Evolutionary conservation across 2,797 vertebrate species (phyloP).

Genomic region (Tachyglossus aculeatus): DNA sequence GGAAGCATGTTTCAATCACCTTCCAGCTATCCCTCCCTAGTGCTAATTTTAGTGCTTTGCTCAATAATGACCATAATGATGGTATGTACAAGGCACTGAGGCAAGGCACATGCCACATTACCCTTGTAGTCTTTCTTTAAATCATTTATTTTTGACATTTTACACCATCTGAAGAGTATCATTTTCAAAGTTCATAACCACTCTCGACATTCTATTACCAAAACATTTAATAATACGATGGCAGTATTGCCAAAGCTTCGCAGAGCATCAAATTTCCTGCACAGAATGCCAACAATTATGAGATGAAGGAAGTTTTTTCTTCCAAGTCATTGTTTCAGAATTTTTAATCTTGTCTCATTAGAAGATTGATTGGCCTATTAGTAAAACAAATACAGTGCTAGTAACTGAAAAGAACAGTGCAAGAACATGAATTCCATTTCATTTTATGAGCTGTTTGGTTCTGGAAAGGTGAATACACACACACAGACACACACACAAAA

Average conservation of each 20-base stretch:
- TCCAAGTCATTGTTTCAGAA: constrained; percentile 7
- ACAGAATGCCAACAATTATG: constrained; percentile 20
- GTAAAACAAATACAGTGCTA: constrained; percentile 33
- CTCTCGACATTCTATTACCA: constrained; percentile 58
- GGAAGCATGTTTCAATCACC: too few species aligned
- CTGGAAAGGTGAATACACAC: too few species aligned
- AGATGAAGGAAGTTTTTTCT: constrained; percentile 29
- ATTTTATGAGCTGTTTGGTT: constrained; percentile 28
- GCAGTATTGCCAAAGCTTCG: constrained; percentile 7
- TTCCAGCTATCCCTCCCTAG: too few species aligned
- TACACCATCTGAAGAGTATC: neutral
- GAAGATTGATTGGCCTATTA: constrained; percentile 33
- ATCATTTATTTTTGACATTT: constrained; percentile 42
- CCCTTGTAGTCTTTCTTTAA: neutral
- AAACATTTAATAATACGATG: constrained; percentile 49
- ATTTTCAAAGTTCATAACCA: constrained; percentile 53
- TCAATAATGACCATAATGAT: too few species aligned
- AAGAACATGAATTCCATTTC: neutral
- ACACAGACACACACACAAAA: too few species aligned
- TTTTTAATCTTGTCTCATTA: constrained; percentile 14
- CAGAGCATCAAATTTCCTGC: constrained; percentile 39
- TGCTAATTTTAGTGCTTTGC: too few species aligned
- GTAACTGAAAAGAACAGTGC: constrained; percentile 23
- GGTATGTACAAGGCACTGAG: neutral
- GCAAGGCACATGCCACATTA: neutral